Base-by-base conservation (phyloP, 2,113 vertebrate genomes). In the Psettodes erumei region DNA sequence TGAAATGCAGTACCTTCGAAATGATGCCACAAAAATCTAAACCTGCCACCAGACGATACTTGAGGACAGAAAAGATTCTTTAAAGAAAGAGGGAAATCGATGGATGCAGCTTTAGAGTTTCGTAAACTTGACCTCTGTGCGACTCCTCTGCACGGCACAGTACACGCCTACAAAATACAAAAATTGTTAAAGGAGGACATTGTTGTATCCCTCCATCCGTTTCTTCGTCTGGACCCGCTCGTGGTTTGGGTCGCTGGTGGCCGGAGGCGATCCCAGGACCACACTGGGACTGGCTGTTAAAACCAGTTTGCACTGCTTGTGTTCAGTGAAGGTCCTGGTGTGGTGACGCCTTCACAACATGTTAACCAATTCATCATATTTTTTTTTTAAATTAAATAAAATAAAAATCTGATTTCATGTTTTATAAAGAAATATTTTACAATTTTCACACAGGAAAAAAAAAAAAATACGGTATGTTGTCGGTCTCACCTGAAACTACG, bases 1-100 rank as follows among this genome's bases (percentile, higher is more conserved):
- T n/a, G 21, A 73, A 68, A 78, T 45, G 67, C 60, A 61, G 64
- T 61, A 71, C 45, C 59, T 32, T 69, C n/a, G n/a, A n/a, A 25
- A 75, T n/a, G 47, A 48, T 15, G 2, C 32, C 42, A 30, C 13
- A 25, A 43, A 18, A 72, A 51, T 64, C 21, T 21, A 15, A 71
- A 53, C 5, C 1, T 59, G 37, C 53, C 37, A 47, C 3, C 10
- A 65, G 38, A 30, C 23, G 8, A 62, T 42, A 23, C 2, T 13
- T 30, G 2, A 28, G 23, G n/a, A n/a, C n/a, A n/a, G n/a, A n/a
- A n/a, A n/a, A n/a, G n/a, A n/a, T n/a, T 21, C 45, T 77, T 53
- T 0, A 40, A 3, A 23, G 38, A 58, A 21, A 11, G 4, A 38
- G 15, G 65, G 23, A 4, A 8, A 63, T 58, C 3, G n/a, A 62